Evolutionary conservation across 2,113 vertebrate genomes (phyloP), one percentile per base, ranked within the genome.

Genomic region (Rhizomys pruinosus): DNA sequence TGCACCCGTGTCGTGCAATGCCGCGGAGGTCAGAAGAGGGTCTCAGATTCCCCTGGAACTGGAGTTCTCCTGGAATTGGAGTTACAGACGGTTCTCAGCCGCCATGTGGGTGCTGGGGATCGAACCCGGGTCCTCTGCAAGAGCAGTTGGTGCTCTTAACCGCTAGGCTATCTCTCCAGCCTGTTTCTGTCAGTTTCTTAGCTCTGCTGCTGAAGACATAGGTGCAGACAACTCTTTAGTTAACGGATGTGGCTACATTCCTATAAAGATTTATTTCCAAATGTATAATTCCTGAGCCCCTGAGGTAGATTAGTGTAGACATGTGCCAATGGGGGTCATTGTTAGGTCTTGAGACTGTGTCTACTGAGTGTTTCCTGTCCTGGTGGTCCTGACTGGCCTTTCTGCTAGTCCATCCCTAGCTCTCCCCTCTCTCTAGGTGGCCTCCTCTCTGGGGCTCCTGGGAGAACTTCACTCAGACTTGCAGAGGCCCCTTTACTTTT

Each of bases 211-310:
- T n/a, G 74, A 55, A 11, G 29, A 12, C 16, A 20, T 15, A 20
- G 47, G 55, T 20, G 4, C 11, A 34, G 7, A 2, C 12, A 47
- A 16, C 11, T 0, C 2, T 0, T 23, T 19, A n/a, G 16, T 19
- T 52, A 23, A 6, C 12, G 39, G 37, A 15, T 1, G 0, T 12
- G 47, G 17, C 39, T 61, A n/a, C 11, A 10, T 32, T 12, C 32
- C 39, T 0, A 16, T 1, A 4, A 66, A 17, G 2, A 22, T 91
- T 32, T n/a, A 34, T 78, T 39, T 72, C 44, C 22, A 4, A 12
- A 11, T 16, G 27, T 7, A 3, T 20, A 2, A 6, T 16, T 16
- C 34, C 59, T 57, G 2, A 0, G 9, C 39, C 42, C 42, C 69
- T 8, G 12, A 1, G 17, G 55, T 17, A 0, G 64, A 1, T 19